Evolutionary conservation across 2,797 vertebrate species (phyloP).

Genomic region (Dallia pectoralis): DNA sequence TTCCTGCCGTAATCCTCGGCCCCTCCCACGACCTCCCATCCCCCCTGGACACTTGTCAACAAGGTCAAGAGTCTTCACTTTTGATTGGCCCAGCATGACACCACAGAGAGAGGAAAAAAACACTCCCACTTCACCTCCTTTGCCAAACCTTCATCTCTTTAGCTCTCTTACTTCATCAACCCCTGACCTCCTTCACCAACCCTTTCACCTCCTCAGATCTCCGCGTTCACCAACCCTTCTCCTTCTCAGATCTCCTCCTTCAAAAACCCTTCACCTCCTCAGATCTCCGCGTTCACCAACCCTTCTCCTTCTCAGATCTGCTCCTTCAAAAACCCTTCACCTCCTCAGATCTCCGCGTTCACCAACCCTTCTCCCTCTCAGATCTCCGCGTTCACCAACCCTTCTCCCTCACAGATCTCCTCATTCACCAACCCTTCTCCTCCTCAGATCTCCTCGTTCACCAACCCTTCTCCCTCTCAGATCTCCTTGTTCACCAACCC

Average conservation of each 20-base stretch:
- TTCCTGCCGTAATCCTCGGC: conserved; percentile 11
- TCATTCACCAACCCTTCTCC: conserved; percentile 30
- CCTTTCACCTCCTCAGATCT: conserved; percentile 8
- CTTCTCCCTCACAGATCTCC: background rate
- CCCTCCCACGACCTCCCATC: background rate
- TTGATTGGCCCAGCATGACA: background rate
- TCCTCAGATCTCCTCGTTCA: too few species aligned
- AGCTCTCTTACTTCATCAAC: too few species aligned
- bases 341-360: background rate
- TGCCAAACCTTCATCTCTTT: conserved; percentile 16
- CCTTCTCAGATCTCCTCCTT: too few species aligned
- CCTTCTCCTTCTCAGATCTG: background rate
- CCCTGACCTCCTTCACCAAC: too few species aligned
- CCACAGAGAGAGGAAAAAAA: conserved; percentile 18
- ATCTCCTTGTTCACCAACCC: too few species aligned
- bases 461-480: too few species aligned
- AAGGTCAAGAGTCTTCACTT: conserved; percentile 38
- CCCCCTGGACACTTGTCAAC: conserved; percentile 14
- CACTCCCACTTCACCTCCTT: background rate
- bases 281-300: conserved; percentile 19
- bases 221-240: conserved; percentile 23
- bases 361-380: conserved; percentile 16
- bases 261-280: background rate
- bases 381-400: too few species aligned
- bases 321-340: background rate